Evolutionary conservation across 1,140 invertebrate species (phyloP).

Genomic region (Copidosoma floridanum): DNA sequence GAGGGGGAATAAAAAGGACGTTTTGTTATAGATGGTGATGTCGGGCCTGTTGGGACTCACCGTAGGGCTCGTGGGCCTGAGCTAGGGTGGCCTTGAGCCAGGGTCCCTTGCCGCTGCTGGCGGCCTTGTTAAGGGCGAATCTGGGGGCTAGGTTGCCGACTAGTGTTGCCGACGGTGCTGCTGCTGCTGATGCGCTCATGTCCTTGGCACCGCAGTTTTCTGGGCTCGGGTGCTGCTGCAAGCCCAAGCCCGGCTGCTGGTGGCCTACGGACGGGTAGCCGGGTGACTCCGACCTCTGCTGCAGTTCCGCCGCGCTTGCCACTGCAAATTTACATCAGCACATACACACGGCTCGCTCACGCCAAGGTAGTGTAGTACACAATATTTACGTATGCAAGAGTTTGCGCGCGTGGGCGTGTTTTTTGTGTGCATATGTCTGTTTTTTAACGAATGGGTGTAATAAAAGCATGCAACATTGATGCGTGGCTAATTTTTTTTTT

Average conservation of each 20-base stretch:
- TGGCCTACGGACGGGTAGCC: too few relatives aligned
- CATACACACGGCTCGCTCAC: constrained; percentile 26
- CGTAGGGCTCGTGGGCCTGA: constrained; percentile 57
- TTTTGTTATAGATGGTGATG: too few relatives aligned
- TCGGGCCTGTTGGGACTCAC: too few relatives aligned
- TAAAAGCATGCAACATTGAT: too few relatives aligned
- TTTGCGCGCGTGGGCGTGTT: too few relatives aligned
- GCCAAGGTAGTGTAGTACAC: background rate
- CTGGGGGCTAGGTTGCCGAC: background rate
- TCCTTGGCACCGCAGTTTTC: constrained; percentile 54
- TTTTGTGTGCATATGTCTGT: too few relatives aligned
- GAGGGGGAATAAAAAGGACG: too few relatives aligned
- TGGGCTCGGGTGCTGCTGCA: constrained; percentile 50
- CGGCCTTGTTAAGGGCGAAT: constrained; percentile 18
- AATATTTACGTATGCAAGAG: too few relatives aligned
- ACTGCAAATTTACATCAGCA: constrained; percentile 52
- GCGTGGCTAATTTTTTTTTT: too few relatives aligned
- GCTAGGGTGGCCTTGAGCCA: constrained; percentile 56
- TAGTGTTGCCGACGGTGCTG: background rate
- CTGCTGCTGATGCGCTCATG: too few relatives aligned
- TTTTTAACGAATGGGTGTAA: too few relatives aligned
- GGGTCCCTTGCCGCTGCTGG: constrained; percentile 52
- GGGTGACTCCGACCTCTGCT: constrained; percentile 56
- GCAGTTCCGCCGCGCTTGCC: constrained; percentile 49
- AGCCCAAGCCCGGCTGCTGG: constrained; percentile 48